These are phyloP conservation scores for Equus quagga DNA, from an alignment of 2,113 vertebrate genomes.

Conservation along the genomic window DNA sequence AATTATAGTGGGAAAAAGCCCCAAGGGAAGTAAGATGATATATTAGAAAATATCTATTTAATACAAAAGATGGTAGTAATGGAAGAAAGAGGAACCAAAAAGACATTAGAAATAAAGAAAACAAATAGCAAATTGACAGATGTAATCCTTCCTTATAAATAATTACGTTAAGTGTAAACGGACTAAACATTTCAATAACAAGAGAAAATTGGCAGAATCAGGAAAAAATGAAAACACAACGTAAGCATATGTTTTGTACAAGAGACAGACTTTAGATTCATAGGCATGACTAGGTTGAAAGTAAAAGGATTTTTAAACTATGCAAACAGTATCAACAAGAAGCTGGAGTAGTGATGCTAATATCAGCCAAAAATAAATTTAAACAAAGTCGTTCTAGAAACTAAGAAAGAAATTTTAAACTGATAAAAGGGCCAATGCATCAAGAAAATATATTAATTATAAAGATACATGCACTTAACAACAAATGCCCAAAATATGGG, in stretches of 20 bases:
- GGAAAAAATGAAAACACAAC: not conserved
- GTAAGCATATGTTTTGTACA: not conserved
- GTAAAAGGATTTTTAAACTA: not conserved
- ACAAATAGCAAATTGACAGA: not conserved
- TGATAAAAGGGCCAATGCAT: not conserved
- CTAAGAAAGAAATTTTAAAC: not conserved
- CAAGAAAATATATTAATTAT: no score
- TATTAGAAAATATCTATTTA: not conserved
- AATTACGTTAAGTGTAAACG: not conserved
- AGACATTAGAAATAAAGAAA: not conserved
- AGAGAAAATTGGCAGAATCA: not conserved
- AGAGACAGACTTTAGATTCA: no score
- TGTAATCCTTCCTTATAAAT: not conserved
- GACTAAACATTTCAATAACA: not conserved
- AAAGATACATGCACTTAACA: not conserved
- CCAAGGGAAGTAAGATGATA: not conserved
- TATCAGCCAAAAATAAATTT: not conserved
- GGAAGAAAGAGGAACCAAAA: not conserved
- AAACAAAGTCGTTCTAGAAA: not conserved
- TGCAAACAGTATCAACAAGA: not conserved
- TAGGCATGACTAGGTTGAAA: not conserved
- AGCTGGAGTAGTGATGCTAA: not conserved
- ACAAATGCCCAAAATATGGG: not conserved
- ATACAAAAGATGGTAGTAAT: not conserved
- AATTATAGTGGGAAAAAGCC: not conserved